Evolutionary conservation across 2,888 invertebrate genomes (phyloP), one percentile per base, ranked within the genome.

Genomic region (Mylabris sibirica): DNA sequence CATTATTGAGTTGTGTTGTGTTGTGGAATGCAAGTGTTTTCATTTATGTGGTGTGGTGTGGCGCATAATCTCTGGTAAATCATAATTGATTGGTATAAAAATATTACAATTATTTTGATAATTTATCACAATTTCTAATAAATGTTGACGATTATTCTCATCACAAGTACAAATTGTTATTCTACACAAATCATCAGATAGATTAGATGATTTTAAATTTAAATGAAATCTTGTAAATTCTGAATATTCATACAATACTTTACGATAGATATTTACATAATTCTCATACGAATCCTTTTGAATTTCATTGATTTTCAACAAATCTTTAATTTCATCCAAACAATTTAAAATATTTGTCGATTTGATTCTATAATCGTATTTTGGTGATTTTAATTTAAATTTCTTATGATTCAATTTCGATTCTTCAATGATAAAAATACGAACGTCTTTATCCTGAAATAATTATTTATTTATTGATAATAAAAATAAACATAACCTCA

Each of bases 191-290:
- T 81, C 78, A 9, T 71, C 57, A 1, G 76, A 70, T 59, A 81
- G 57, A 49, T 69, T 59, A 60, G 75, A 75, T 1, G 63, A 66
- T 72, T 78, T 78, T 30, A 81, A 69, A 64, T 77, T 77, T 3
- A 81, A 64, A 69, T 78, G 78, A 66, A 81, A 82, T 35, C 73
- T 74, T 8, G 78, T 76, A 66, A 81, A 80, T 70, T 81, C 81
- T 11, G 64, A 70, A 64, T 78, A 81, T 72, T 81, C 81, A 17
- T 75, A 60, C 8, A 81, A 62, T 12, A 81, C 76, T 69, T 74
- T 78, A 22, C 60, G 65, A 62, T 76, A 79, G 9, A 71, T 67
- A 34, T 74, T 66, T 65, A 71, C 71, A 22, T 70, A 44, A 53
- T 77, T 75, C 41, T 26, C 57, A 14, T 53, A 8, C 34, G 24